Conservation (phyloP, 2,888 invertebrate genomes). For the Entomobrya multifasciata region DNA sequence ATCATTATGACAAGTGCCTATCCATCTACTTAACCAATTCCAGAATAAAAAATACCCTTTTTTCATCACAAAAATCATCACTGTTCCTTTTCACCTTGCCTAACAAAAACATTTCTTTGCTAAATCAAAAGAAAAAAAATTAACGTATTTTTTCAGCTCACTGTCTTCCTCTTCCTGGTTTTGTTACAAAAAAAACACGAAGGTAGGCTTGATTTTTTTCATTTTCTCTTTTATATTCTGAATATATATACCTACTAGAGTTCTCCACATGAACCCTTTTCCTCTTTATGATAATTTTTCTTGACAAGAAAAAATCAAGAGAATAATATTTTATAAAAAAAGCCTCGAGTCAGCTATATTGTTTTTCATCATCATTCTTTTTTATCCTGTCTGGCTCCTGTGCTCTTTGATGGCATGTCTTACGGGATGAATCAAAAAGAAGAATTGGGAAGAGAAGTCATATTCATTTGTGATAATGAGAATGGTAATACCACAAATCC, state of each 20-base stretch:
- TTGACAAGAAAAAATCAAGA: not conserved
- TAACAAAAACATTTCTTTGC: not conserved
- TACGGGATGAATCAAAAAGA: not conserved
- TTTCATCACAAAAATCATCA: too few species aligned
- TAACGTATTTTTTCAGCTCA: not conserved
- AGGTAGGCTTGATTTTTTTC: too few species aligned
- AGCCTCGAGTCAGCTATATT: slow-evolving; percentile 22
- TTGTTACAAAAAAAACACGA: too few species aligned
- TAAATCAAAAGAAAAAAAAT: not conserved
- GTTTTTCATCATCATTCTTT: slow-evolving; percentile 41
- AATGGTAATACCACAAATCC: slow-evolving; percentile 53
- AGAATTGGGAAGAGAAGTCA: not conserved
- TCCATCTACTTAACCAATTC: not conserved
- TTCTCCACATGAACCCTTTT: too few species aligned
- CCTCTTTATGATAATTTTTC: slow-evolving; percentile 21
- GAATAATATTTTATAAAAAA: slow-evolving; percentile 13
- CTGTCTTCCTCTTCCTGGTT: too few species aligned
- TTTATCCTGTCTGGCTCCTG: not conserved
- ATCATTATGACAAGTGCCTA: slow-evolving; percentile 53
- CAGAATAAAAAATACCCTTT: too few species aligned
- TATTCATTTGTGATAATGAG: slow-evolving; percentile 55
- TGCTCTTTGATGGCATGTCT: too few species aligned
- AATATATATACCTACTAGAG: too few species aligned
- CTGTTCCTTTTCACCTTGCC: not conserved
- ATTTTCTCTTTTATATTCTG: too few species aligned